Percentiles rank a stretch among this genome's conserved stretches.
These are phyloP conservation scores for Salvelinus fontinalis DNA, from an alignment of 2,113 vertebrate species.

Conservation along the genomic window DNA sequence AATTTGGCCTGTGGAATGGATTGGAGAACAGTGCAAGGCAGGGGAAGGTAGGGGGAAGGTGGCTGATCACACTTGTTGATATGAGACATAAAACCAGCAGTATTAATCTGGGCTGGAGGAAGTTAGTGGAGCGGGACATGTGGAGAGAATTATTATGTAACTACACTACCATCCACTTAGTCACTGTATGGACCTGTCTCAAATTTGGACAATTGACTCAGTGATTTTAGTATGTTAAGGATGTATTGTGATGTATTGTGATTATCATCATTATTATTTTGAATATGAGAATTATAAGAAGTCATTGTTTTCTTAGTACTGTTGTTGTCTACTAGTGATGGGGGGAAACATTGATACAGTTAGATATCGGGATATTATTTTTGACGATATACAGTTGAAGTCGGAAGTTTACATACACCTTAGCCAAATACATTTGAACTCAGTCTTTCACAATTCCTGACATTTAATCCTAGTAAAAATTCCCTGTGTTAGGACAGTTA, in stretches of 20 bases:
- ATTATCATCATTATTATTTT: background rate
- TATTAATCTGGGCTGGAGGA: conserved; percentile 45
- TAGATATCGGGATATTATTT: no score
- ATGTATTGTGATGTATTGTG: background rate
- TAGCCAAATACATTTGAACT: no score
- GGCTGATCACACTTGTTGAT: conserved; percentile 70
- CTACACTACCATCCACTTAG: conserved; percentile 43
- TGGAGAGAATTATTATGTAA: conserved; percentile 73
- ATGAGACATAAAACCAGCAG: conserved; percentile 26
- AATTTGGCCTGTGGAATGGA: conserved; percentile 65
- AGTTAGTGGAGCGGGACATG: conserved; percentile 68
- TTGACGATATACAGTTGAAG: no score
- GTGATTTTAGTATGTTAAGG: background rate
- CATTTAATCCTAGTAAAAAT: no score
- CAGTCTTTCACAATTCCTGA: no score
- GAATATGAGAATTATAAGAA: no score
- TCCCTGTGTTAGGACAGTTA: no score
- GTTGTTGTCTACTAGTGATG: no score
- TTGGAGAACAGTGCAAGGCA: conserved; percentile 49
- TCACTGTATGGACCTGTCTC: conserved; percentile 26
- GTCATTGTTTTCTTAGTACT: no score
- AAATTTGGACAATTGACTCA: conserved; percentile 4
- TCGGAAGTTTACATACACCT: no score
- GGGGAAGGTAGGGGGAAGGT: conserved; percentile 20
- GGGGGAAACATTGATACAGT: no score